A percentile compares a stretch with the other conserved stretches of the same genome.
Evolutionary conservation across 2,113 vertebrate species (phyloP).

Genomic region (Hypomesus transpacificus): DNA sequence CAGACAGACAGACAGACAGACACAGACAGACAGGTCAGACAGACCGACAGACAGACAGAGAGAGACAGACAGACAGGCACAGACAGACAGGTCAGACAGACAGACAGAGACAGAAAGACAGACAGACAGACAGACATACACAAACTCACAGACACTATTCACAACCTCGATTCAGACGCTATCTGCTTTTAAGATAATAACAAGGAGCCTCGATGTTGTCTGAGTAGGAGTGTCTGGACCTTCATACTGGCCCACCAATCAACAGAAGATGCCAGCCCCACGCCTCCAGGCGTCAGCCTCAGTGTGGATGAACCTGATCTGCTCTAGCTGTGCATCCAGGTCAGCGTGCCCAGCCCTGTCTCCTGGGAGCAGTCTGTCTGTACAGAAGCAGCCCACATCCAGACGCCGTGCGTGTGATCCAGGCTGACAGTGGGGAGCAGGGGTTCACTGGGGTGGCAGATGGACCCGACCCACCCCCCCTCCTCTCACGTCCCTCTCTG

Average conservation of each 20-base stretch:
- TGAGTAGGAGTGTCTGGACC: too few relatives aligned
- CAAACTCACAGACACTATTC: conserved; percentile 11
- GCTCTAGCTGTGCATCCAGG: too few relatives aligned
- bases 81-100: background rate
- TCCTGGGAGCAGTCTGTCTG: background rate
- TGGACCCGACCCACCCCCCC: conserved; percentile 8
- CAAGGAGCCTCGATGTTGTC: background rate
- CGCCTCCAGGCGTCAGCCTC: too few relatives aligned
- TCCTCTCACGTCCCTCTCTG: background rate
- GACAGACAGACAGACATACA: background rate
- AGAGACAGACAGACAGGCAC: conserved; percentile 10
- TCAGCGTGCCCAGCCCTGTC: background rate
- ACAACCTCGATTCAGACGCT: background rate
- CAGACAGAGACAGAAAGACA: conserved; percentile 9
- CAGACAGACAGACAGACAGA: background rate
- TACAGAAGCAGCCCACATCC: too few relatives aligned
- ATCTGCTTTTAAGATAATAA: background rate
- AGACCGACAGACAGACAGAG: conserved; percentile 3
- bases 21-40: conserved; percentile 13
- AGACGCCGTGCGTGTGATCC: background rate
- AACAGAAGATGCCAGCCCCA: too few relatives aligned
- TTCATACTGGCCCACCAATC: too few relatives aligned
- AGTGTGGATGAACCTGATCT: too few relatives aligned
- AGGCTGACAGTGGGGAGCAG: background rate
- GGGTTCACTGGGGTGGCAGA: conserved; percentile 21